phyloP scores from a whole-genome alignment of 2,113 vertebrate species.

The Barbus barbus region DNA sequence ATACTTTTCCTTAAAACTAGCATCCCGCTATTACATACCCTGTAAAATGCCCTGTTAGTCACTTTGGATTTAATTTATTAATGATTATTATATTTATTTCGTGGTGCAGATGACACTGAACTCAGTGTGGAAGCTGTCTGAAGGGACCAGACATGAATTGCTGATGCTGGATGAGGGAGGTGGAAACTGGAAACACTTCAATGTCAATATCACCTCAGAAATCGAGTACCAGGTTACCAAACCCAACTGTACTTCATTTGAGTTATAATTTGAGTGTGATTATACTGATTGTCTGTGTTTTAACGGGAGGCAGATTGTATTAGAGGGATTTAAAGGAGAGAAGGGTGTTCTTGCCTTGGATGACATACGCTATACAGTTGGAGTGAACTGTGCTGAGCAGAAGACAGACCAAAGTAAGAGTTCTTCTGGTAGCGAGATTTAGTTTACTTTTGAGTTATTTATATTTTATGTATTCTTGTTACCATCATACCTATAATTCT shows the following conservation, averaged over 20 bases:
- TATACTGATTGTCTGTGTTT: slow-evolving; percentile 16
- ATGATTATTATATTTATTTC: background rate
- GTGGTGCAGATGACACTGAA: slow-evolving; percentile 59
- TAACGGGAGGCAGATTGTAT: slow-evolving; percentile 68
- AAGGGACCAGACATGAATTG: slow-evolving; percentile 35
- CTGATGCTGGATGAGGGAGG: slow-evolving; percentile 49
- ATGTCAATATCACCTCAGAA: slow-evolving; percentile 63
- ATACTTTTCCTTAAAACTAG: background rate
- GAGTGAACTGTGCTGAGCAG: slow-evolving; percentile 66
- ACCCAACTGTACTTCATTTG: background rate
- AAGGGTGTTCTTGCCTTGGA: slow-evolving; percentile 70
- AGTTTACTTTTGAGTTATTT: background rate
- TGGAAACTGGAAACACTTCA: slow-evolving; percentile 64
- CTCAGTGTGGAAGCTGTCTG: slow-evolving; percentile 63
- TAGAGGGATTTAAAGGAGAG: slow-evolving; percentile 73
- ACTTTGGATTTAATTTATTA: background rate
- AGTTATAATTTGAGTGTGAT: background rate
- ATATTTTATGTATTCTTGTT: background rate
- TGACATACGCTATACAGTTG: slow-evolving; percentile 71
- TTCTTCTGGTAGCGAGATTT: background rate
- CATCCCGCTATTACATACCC: background rate
- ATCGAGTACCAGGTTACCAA: slow-evolving; percentile 73
- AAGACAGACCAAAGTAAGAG: slow-evolving; percentile 64
- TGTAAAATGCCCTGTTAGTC: background rate
- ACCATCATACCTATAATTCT: background rate